phyloP scores from a whole-genome alignment of 2,113 vertebrate genomes.

The Protobothrops mucrosquamatus region DNA sequence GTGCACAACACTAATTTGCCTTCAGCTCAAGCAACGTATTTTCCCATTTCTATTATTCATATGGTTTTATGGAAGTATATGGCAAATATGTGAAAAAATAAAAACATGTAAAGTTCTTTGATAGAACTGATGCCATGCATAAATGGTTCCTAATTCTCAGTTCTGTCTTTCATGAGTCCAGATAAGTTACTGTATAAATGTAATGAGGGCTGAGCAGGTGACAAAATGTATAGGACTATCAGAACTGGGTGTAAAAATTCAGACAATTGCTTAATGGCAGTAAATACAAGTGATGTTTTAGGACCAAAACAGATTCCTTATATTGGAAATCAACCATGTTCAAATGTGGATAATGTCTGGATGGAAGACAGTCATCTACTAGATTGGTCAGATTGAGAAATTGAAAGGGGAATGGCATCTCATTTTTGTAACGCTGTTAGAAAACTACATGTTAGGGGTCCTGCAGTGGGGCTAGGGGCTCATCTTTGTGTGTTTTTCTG shows the following conservation, averaged over 20 bases:
- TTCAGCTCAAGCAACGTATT: not conserved
- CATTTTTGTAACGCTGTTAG: not conserved
- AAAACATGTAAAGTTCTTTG: not conserved
- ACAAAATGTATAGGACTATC: not conserved
- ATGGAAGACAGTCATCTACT: not conserved
- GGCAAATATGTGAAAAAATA: not conserved
- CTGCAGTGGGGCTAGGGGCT: not conserved
- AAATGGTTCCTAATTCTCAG: not conserved
- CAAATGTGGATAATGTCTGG: not conserved
- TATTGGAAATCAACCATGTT: not conserved
- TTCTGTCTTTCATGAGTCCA: not conserved
- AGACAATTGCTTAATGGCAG: not conserved
- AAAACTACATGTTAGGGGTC: not conserved
- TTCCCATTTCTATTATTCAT: not conserved
- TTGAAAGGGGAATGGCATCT: not conserved
- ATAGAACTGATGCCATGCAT: not conserved
- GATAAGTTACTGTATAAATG: not conserved
- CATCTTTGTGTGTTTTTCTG: not conserved
- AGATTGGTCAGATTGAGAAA: not conserved
- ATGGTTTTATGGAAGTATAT: not conserved
- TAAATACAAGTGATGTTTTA: not conserved
- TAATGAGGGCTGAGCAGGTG: not conserved
- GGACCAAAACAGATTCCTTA: not conserved
- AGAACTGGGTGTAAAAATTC: not conserved
- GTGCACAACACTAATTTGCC: not conserved